phyloP scores from a whole-genome alignment of 2,113 vertebrate genomes.

The Leiothrix lutea region DNA sequence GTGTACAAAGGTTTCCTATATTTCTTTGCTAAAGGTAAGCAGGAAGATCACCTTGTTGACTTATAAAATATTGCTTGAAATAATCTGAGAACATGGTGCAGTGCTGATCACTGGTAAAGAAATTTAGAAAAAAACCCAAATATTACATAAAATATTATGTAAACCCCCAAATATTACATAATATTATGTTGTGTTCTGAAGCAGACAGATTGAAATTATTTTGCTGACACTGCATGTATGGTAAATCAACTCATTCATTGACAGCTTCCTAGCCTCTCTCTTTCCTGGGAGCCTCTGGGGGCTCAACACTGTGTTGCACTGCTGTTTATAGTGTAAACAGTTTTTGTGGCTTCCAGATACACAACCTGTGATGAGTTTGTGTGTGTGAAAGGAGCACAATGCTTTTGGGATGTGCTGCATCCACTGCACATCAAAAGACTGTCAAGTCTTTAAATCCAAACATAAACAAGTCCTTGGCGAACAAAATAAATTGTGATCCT shows the following conservation, averaged over 20 bases:
- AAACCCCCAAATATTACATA: too few species aligned
- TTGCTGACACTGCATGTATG: background rate
- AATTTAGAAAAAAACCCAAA: background rate
- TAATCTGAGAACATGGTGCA: background rate
- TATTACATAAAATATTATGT: too few species aligned
- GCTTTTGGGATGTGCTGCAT: background rate
- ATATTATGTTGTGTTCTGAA: background rate
- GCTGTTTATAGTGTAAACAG: background rate
- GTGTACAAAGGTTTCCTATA: background rate
- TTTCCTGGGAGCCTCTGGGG: background rate
- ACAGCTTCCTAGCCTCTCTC: background rate
- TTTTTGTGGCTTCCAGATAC: background rate
- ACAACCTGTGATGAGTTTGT: background rate
- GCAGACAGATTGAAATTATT: background rate
- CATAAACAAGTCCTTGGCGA: background rate
- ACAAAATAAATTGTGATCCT: background rate
- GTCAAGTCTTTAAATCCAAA: background rate
- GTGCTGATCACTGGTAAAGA: background rate
- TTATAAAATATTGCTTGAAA: background rate
- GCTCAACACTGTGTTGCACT: background rate
- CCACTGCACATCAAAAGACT: background rate
- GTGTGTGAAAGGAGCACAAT: background rate
- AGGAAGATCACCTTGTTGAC: background rate
- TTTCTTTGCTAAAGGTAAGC: background rate
- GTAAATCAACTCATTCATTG: background rate